Percentiles rank a stretch among this genome's conserved stretches.
Conservation (phyloP, 2,797 vertebrate species). For the Nyctibius grandis region DNA sequence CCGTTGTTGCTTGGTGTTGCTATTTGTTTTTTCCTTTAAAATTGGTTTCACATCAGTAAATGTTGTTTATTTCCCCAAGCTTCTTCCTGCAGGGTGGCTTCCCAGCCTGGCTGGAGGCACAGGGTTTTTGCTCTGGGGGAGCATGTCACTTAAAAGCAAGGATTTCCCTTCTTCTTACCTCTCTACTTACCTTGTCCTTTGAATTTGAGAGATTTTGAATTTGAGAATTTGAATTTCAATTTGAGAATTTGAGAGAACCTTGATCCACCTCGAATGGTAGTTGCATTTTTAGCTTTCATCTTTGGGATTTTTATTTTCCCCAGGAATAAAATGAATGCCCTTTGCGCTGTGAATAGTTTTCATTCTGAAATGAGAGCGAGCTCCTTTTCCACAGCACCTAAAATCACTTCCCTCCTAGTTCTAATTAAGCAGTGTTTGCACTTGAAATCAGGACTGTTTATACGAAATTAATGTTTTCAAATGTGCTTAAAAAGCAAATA, state of each 20-base stretch:
- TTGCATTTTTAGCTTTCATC: neutral
- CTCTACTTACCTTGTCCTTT: neutral
- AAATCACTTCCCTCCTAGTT: constrained; percentile 3
- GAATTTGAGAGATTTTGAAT: too few species aligned
- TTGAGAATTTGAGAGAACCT: neutral
- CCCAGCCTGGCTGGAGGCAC: neutral
- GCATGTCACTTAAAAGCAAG: neutral
- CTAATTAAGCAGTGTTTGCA: constrained; percentile 50
- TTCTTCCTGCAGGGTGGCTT: neutral
- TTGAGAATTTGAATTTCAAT: too few species aligned
- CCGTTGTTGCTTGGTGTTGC: neutral
- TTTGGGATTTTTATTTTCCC: neutral
- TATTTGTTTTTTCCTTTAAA: neutral
- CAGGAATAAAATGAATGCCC: neutral
- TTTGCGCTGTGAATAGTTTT: neutral
- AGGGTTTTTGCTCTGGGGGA: accelerated
- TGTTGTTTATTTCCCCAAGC: neutral
- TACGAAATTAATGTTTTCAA: constrained; percentile 34
- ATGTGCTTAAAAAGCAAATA: constrained; percentile 53
- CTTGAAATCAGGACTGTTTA: constrained; percentile 52
- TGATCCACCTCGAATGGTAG: neutral
- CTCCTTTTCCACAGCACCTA: neutral
- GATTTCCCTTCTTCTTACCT: neutral
- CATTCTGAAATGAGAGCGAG: neutral
- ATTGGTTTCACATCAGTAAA: neutral